Evolutionary conservation across 2,797 vertebrate species (phyloP).

Genomic region (Megaceryle alcyon): DNA sequence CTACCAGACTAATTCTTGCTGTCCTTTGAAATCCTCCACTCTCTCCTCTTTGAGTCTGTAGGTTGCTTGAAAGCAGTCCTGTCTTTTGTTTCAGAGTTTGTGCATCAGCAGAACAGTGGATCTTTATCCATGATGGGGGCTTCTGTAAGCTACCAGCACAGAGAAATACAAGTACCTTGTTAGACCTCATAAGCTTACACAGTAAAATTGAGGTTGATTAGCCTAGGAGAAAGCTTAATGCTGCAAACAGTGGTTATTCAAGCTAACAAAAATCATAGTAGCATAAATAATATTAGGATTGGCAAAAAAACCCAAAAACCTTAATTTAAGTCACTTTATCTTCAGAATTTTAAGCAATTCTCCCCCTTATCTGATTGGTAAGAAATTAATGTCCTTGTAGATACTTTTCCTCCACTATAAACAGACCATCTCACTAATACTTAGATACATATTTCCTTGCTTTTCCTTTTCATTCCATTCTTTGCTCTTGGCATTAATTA

Average conservation of each 20-base stretch:
- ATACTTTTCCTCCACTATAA: neutral
- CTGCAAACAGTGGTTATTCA: neutral
- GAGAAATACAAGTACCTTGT: neutral
- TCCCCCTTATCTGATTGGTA: neutral
- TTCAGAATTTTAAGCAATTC: neutral
- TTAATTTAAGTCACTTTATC: neutral
- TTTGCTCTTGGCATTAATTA: slow-evolving; percentile 40
- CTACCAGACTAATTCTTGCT: neutral
- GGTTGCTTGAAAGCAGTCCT: neutral
- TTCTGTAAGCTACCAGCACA: neutral
- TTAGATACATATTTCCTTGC: neutral
- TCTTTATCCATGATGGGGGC: neutral
- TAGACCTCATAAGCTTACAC: neutral
- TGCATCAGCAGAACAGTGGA: neutral
- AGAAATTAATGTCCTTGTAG: neutral
- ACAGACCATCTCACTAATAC: neutral
- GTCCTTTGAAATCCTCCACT: neutral
- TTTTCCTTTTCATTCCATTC: neutral
- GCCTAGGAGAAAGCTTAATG: neutral
- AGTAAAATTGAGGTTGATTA: neutral
- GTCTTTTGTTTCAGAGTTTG: neutral
- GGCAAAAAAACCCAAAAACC: neutral
- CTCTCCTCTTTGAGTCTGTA: neutral
- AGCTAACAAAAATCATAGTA: neutral
- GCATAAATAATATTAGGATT: neutral